Evolutionary conservation across 1,140 invertebrate species (phyloP), one percentile per base, ranked within the genome.

Genomic region (Pseudomyrmex cubaensis): DNA sequence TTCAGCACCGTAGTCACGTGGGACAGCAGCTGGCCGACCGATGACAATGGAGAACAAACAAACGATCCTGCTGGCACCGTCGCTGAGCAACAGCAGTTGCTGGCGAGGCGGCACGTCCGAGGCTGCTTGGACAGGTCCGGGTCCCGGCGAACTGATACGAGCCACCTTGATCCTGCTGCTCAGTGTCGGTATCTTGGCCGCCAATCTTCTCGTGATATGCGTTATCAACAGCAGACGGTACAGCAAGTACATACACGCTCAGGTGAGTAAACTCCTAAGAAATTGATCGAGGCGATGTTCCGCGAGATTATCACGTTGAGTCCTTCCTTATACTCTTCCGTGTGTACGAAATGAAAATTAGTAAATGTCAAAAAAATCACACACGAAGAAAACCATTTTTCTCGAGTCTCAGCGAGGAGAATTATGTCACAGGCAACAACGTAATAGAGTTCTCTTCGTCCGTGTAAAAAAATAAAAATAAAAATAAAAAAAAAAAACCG

Each of bases 181-280:
- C 44, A 97, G 97, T 35, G 95, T 97, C 90, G 96, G 96, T 13
- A 97, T 97, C 75, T 95, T 97, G 17, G 95, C 96, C 10, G 97
- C 97, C 20, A 98, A 98, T 93, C 93, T 97, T 13, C 93, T 97
- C 63, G 95, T 97, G n/a, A 97, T 98, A 83, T 96, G 97, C 85
- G 97, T 98, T 17, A 96, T 98, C 87, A 98, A 97, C 92, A 97
- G 96, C 92, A 95, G 96, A 25, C 95, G 97, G 74, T 98, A 97
- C 92, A 96, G 96, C 83, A 97, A 97, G 91, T 97, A 97, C 91
- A 97, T 98, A 85, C 97, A 97, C 92, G 96, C 97, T 89, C 97
- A 98, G 96, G 97, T 98, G 93, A 93, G 86, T 85, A 20, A 9
- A 66, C 59, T 2, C 12, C 48, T 12, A 3, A 46, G n/a, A 15